Percentiles rank a stretch among this genome's conserved stretches.
Conservation (phyloP, 1,140 invertebrate species). For the Heterodera schachtii region DNA sequence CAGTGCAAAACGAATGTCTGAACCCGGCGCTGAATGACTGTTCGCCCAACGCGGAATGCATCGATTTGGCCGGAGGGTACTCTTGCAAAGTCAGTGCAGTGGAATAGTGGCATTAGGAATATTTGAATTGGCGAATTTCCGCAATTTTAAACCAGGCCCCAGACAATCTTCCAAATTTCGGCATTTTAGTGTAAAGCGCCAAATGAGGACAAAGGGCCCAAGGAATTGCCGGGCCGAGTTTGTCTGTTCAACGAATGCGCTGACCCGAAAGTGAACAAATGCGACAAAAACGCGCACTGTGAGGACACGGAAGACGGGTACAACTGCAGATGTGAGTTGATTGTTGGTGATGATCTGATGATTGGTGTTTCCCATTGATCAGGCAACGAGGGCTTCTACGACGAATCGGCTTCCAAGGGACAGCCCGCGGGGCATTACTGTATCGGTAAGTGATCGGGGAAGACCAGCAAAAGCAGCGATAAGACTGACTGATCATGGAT, state of each 20-base stretch:
- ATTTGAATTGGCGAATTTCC: too few species aligned
- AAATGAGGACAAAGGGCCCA: constrained; percentile 70
- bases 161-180: too few species aligned
- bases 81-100: constrained; percentile 71
- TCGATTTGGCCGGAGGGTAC: constrained; percentile 85
- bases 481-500: background rate
- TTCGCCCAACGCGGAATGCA: constrained; percentile 77
- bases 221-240: constrained; percentile 70
- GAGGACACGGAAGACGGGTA: constrained; percentile 28
- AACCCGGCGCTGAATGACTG: constrained; percentile 86
- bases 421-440: constrained; percentile 59
- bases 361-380: background rate
- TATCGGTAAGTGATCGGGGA: constrained; percentile 37
- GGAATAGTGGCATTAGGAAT: too few species aligned
- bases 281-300: constrained; percentile 37
- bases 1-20: constrained; percentile 80
- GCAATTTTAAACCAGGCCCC: too few species aligned
- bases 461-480: background rate
- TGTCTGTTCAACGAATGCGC: constrained; percentile 60
- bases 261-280: constrained; percentile 35
- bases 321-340: constrained; percentile 17
- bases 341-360: background rate
- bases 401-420: constrained; percentile 44
- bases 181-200: constrained; percentile 74
- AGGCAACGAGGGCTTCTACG: constrained; percentile 56